Evolutionary conservation across 92 coral and sea anemone genomes (phyloP).

Genomic region (Umimayanthus chanpuru): DNA sequence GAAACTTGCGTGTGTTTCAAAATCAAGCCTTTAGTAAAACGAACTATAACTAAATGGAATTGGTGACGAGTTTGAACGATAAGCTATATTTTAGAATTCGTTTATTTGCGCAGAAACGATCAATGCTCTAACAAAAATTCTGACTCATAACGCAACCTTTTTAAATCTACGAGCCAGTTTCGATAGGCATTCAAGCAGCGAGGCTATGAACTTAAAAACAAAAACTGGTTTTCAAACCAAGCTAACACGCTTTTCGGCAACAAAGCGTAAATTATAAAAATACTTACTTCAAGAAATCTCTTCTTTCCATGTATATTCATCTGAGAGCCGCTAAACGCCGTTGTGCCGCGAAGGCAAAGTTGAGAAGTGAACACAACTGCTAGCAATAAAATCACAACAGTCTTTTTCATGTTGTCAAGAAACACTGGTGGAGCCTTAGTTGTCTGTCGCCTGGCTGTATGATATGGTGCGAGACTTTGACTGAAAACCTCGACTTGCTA

Average conservation of each 20-base stretch:
- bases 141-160: background rate
- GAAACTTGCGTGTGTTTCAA: background rate
- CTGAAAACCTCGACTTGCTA: too few species aligned
- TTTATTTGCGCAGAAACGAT: background rate
- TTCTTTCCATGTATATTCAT: background rate
- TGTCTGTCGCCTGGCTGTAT: background rate
- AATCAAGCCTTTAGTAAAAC: background rate
- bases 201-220: background rate
- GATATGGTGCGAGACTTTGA: background rate
- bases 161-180: background rate
- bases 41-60: background rate
- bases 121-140: background rate
- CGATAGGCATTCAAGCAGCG: background rate
- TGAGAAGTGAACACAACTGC: conserved; percentile 2
- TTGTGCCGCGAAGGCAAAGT: background rate
- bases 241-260: background rate
- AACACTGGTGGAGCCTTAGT: background rate
- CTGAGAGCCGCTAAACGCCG: background rate
- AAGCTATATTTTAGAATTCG: background rate
- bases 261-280: too few species aligned
- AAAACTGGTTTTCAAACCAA: background rate
- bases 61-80: too few species aligned
- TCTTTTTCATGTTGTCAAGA: conserved; percentile 7
- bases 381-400: background rate
- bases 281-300: conserved; percentile 21